These are phyloP conservation scores for Ecliptopera silaceata DNA, from an alignment of 2,888 invertebrate genomes.

Conservation along the genomic window DNA sequence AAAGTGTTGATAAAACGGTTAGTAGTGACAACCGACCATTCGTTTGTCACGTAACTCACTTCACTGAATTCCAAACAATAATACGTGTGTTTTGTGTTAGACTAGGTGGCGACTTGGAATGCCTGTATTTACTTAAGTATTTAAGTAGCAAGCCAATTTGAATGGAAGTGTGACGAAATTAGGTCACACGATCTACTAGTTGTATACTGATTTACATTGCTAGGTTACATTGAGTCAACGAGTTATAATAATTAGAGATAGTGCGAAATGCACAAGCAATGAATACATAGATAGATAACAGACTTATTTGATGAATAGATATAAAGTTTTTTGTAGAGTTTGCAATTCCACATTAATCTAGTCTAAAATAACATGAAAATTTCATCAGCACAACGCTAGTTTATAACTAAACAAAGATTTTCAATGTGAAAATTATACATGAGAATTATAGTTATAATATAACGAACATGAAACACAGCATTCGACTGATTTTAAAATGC, in stretches of 20 bases:
- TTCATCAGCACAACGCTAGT: no score
- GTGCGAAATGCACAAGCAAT: no score
- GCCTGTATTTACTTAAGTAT: slow-evolving; percentile 38
- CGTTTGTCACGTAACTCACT: slow-evolving; percentile 55
- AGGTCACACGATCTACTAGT: slow-evolving; percentile 11
- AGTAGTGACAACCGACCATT: neutral
- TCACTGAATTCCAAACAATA: slow-evolving; percentile 50
- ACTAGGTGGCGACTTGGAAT: slow-evolving; percentile 41
- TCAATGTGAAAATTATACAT: no score
- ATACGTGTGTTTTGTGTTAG: slow-evolving; percentile 45
- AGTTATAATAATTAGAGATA: neutral
- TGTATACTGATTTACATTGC: neutral
- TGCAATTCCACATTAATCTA: no score
- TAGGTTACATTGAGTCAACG: neutral
- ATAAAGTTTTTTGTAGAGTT: no score
- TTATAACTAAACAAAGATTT: no score
- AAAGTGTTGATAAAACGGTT: slow-evolving; percentile 4
- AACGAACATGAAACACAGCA: no score
- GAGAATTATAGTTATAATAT: no score
- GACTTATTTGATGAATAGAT: no score
- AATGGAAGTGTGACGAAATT: slow-evolving; percentile 21
- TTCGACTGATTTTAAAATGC: no score
- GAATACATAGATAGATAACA: no score
- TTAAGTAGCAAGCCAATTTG: slow-evolving; percentile 31
- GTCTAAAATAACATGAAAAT: no score